A percentile compares a stretch with the other conserved stretches of the same genome.
Evolutionary conservation across 1,140 invertebrate genomes (phyloP).

Genomic region (Brachionus asplanchnoidis): DNA sequence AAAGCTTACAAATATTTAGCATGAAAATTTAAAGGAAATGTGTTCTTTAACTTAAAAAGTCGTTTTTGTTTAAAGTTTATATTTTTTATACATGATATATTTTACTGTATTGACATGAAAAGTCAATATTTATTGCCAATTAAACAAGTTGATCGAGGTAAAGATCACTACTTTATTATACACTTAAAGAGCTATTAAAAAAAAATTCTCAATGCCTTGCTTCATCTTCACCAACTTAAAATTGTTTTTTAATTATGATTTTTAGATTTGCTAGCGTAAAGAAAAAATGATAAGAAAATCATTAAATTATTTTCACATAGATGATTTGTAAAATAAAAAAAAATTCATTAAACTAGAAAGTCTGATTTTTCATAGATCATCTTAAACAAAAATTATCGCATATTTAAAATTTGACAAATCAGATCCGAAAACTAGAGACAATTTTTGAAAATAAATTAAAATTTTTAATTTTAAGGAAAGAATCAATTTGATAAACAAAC

Average conservation of each 20-base stretch:
- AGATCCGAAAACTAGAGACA: not conserved
- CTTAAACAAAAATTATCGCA: not conserved
- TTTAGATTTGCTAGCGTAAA: too few species aligned
- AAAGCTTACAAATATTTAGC: not conserved
- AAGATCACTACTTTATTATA: too few species aligned
- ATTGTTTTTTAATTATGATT: too few species aligned
- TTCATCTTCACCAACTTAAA: too few species aligned
- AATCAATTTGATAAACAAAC: constrained; percentile 39
- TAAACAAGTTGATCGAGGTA: not conserved
- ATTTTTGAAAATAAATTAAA: not conserved
- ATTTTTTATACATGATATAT: not conserved
- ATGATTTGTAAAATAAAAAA: too few species aligned
- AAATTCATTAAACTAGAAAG: too few species aligned
- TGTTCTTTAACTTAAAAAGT: too few species aligned
- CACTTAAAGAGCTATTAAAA: too few species aligned
- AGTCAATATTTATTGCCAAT: not conserved
- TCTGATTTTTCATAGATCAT: not conserved
- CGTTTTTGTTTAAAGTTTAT: not conserved
- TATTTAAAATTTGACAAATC: not conserved
- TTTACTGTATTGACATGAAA: not conserved
- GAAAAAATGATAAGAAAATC: too few species aligned
- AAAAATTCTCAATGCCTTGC: too few species aligned
- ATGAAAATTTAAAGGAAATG: too few species aligned
- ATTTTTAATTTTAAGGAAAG: constrained; percentile 28
- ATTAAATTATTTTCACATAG: too few species aligned